phyloP scores from a whole-genome alignment of 2,113 vertebrate genomes.

The Aix galericulata region DNA sequence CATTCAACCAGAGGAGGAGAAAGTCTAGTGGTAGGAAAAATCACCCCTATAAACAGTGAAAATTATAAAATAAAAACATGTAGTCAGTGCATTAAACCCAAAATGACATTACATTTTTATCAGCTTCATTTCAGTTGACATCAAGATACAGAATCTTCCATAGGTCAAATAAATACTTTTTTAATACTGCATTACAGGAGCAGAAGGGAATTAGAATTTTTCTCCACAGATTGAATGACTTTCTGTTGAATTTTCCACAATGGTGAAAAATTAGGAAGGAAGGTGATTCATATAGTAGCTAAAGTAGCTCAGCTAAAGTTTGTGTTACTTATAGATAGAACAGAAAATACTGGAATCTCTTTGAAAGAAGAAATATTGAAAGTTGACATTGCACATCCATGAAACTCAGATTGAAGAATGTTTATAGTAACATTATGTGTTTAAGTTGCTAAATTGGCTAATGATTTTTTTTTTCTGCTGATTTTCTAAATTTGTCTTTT shows the following conservation, averaged over 20 bases:
- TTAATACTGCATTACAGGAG: background rate
- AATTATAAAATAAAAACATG: background rate
- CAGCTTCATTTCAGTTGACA: background rate
- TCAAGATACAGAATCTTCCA: background rate
- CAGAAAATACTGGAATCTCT: background rate
- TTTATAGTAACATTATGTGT: background rate
- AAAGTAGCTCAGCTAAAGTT: background rate
- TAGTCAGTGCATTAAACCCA: background rate
- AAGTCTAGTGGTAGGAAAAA: background rate
- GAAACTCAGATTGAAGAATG: background rate
- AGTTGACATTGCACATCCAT: background rate
- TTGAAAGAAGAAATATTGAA: background rate
- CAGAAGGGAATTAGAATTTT: background rate
- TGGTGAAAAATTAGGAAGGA: background rate
- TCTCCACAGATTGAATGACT: background rate
- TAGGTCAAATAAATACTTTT: constrained; percentile 2
- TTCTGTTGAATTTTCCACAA: background rate
- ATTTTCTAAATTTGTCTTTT: background rate
- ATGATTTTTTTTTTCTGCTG: background rate
- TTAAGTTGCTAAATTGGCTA: background rate
- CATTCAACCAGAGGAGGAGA: background rate
- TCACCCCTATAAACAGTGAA: background rate
- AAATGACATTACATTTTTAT: background rate
- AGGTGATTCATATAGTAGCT: background rate
- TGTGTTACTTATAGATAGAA: background rate